phyloP scores from a whole-genome alignment of 2,888 invertebrate genomes.

The Nephrotoma guestfalica region DNA sequence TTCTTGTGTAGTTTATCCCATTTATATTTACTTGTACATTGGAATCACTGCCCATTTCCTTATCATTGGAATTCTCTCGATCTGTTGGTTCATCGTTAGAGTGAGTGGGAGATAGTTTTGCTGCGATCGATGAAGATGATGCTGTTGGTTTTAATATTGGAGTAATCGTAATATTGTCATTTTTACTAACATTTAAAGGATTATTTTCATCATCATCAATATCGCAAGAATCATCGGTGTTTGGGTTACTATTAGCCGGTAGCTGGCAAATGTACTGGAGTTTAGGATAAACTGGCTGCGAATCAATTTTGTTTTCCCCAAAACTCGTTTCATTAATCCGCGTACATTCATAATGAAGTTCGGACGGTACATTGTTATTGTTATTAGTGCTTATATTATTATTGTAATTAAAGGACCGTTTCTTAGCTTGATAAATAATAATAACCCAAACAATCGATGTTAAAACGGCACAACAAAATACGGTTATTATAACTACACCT shows the following conservation, averaged over 20 bases:
- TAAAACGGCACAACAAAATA: slow-evolving; percentile 81
- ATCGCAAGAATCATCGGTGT: not conserved
- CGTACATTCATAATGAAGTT: not conserved
- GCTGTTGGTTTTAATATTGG: not conserved
- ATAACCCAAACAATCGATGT: slow-evolving; percentile 86
- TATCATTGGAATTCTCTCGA: not conserved
- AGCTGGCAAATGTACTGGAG: not conserved
- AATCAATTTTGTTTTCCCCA: not conserved
- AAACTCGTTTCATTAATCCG: not conserved
- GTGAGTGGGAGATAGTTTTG: not conserved
- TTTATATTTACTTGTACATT: not conserved
- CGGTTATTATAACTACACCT: slow-evolving; percentile 77
- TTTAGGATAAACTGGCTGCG: not conserved
- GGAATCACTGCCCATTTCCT: not conserved
- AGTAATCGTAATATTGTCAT: not conserved
- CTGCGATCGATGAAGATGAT: not conserved
- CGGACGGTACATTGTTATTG: not conserved
- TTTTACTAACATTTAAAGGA: not conserved
- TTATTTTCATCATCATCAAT: not conserved
- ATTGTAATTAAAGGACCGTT: slow-evolving; percentile 29
- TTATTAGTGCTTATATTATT: slow-evolving; percentile 2
- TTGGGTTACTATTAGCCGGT: not conserved
- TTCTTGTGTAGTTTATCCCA: not conserved
- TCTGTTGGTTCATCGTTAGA: not conserved
- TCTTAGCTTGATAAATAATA: slow-evolving; percentile 73